Evolutionary conservation across 2,113 vertebrate species (phyloP).

Genomic region (Hippocampus barbouri): DNA sequence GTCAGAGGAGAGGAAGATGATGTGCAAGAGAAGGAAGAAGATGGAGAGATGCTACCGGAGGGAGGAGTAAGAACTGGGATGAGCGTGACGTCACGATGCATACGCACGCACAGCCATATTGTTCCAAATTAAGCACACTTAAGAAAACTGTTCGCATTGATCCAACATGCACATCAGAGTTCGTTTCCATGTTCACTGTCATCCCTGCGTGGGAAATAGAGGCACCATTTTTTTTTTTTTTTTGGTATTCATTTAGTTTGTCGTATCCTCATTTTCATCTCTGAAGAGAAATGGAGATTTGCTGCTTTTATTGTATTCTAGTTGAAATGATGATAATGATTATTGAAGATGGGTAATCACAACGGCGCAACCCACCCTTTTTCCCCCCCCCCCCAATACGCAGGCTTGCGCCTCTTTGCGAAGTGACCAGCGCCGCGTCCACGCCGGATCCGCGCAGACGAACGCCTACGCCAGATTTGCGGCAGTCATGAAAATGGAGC

Average conservation of each 20-base stretch:
- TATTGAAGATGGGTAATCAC: no score
- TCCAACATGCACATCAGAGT: background rate
- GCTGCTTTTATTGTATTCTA: background rate
- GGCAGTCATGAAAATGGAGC: no score
- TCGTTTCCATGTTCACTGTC: background rate
- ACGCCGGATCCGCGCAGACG: no score
- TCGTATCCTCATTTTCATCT: background rate
- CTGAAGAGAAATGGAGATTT: background rate
- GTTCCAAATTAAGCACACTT: background rate
- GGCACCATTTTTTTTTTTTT: background rate
- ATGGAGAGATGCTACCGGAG: slow-evolving; percentile 19
- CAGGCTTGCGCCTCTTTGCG: no score
- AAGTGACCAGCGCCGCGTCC: no score
- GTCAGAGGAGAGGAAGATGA: slow-evolving; percentile 51
- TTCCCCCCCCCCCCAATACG: no score
- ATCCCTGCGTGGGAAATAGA: background rate
- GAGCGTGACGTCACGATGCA: background rate
- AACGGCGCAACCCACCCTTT: no score
- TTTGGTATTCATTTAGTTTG: background rate
- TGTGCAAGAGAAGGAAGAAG: slow-evolving; percentile 23
- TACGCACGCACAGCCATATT: background rate
- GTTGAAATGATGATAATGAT: no score
- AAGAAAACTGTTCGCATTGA: background rate
- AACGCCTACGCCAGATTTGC: no score
- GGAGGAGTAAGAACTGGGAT: slow-evolving; percentile 20